A percentile compares a stretch with the other conserved stretches of the same genome.
Conservation (phyloP, 2,888 invertebrate genomes). For the Synergus itoensis region DNA sequence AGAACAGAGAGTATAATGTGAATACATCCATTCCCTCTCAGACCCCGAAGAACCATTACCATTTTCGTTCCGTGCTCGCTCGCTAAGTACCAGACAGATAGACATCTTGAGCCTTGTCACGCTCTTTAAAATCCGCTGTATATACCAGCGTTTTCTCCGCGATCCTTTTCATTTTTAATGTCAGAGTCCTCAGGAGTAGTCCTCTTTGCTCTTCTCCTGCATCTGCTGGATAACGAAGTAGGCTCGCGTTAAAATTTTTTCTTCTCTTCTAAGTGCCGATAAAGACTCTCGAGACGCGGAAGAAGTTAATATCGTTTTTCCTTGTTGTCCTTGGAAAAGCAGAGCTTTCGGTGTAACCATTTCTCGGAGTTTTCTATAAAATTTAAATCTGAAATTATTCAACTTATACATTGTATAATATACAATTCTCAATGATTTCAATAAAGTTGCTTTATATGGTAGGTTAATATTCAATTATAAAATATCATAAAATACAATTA, state of each 20-base stretch:
- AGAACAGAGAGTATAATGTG: conserved; percentile 76
- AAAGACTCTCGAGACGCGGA: neutral
- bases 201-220: conserved; percentile 13
- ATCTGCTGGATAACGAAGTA: conserved; percentile 24
- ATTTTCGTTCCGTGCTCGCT: conserved; percentile 65
- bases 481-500: too few species aligned
- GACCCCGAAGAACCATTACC: conserved; percentile 68
- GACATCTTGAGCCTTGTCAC: conserved; percentile 75
- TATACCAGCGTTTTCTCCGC: conserved; percentile 54
- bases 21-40: conserved; percentile 74
- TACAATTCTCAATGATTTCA: too few species aligned
- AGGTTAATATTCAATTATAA: too few species aligned
- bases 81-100: conserved; percentile 74
- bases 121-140: conserved; percentile 72
- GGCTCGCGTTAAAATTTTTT: conserved; percentile 32
- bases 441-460: too few species aligned
- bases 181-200: conserved; percentile 50
- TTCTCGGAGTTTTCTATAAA: neutral
- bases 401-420: too few species aligned
- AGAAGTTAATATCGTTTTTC: neutral
- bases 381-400: too few species aligned
- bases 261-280: conserved; percentile 24
- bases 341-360: neutral
- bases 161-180: conserved; percentile 64
- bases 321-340: neutral